Percentiles rank a stretch among this genome's conserved stretches.
These are phyloP conservation scores for Craterocephalus amniculus DNA, from an alignment of 2,797 vertebrate species.

Conservation along the genomic window DNA sequence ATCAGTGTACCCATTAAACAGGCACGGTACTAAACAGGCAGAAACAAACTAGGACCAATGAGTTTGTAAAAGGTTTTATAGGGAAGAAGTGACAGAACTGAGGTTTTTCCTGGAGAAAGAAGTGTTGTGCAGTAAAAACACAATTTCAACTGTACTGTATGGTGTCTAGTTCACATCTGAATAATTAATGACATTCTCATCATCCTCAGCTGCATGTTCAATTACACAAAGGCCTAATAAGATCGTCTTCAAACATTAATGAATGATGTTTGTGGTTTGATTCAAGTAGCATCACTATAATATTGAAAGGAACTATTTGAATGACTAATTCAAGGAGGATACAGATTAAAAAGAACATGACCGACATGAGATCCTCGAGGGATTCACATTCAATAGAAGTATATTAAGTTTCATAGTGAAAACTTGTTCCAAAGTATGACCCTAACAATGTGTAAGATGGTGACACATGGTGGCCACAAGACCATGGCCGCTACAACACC, in stretches of 20 bases:
- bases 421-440: too few species aligned
- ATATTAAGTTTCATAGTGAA: too few species aligned
- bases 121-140: too few species aligned
- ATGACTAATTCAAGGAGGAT: background rate
- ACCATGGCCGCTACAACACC: too few species aligned
- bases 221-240: background rate
- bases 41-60: background rate
- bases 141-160: too few species aligned
- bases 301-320: background rate
- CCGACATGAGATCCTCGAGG: too few species aligned
- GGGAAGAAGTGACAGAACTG: background rate
- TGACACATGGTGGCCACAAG: too few species aligned
- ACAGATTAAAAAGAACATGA: background rate
- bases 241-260: background rate
- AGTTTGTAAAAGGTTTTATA: background rate
- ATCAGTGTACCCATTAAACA: constrained; percentile 8
- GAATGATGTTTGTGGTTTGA: background rate
- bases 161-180: background rate
- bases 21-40: background rate
- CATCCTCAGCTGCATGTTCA: too few species aligned
- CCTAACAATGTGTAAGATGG: too few species aligned
- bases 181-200: background rate
- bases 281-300: background rate
- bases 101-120: background rate
- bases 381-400: too few species aligned